These are phyloP conservation scores for Callionymus lyra DNA, from an alignment of 2,113 vertebrate genomes.

Conservation along the genomic window DNA sequence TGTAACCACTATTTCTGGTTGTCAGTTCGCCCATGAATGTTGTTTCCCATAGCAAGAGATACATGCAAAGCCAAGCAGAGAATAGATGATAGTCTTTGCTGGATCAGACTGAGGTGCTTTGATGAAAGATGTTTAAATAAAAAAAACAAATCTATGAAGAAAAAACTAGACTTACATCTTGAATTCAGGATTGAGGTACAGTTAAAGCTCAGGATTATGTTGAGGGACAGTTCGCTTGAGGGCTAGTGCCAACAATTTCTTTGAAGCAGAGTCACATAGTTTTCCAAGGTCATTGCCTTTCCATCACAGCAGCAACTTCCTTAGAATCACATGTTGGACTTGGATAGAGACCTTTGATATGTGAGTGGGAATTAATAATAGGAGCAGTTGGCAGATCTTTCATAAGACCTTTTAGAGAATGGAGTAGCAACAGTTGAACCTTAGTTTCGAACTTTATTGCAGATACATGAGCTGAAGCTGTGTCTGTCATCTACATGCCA, in stretches of 20 bases:
- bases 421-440: conserved; percentile 34
- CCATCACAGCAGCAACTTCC: conserved; percentile 34
- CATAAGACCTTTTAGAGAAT: conserved; percentile 32
- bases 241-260: conserved; percentile 8
- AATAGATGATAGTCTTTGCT: no score
- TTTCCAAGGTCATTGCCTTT: conserved; percentile 23
- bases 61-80: no score
- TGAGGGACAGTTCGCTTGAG: conserved; percentile 4
- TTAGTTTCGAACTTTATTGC: conserved; percentile 39
- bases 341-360: conserved; percentile 41
- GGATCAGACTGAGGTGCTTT: no score
- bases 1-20: no score
- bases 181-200: background rate
- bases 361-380: conserved; percentile 46
- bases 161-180: no score
- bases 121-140: background rate
- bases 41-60: no score
- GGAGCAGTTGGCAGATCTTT: conserved; percentile 39
- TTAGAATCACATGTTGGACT: conserved; percentile 18
- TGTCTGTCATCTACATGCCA: conserved; percentile 47
- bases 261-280: conserved; percentile 21
- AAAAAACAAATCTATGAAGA: background rate
- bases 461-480: conserved; percentile 33
- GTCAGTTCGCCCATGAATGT: no score
- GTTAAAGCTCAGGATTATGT: background rate